Evolutionary conservation across 2,113 vertebrate species (phyloP), one percentile per base, ranked within the genome.

Genomic region (Albula goreensis): DNA sequence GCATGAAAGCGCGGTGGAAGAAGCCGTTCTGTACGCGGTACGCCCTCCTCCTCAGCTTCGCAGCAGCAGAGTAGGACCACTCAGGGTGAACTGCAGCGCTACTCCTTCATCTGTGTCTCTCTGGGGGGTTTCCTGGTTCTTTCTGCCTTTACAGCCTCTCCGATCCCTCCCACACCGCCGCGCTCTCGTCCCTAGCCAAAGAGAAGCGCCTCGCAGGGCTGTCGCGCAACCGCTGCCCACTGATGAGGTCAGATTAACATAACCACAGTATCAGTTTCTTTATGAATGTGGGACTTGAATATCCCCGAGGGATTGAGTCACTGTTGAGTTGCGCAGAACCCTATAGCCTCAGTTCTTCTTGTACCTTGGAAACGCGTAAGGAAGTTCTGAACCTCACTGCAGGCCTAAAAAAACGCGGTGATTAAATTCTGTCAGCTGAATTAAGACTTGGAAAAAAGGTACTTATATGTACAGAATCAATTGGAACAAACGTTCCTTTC

Each of bases 141-240:
- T 63, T 13, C 49, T 50, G 25, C 10, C 53, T 85, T 56, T 74
- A 85, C 51, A 84, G 78, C 60, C 80, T 81, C 19, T 50, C 60
- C 48, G 82, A 25, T 17, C 86, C 78, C 86, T 83, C 86, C 81
- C 86, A 63, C 56, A 79, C 52, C 51, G 48, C 78, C 48, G 31
- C n/a, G 41, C 74, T 77, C 53, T 19, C 8, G 50, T 80, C 52
- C 63, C 13, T 70, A 31, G 50, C 66, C 41, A 51, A 84, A 22
- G 66, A 31, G 31, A 41, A 41, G 70, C 9, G 50, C 22, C 19
- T 6, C 41, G 25, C 5, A 57, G 5, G 49, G 56, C 19, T 82
- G 12, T 51, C 48, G n/a, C 49, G 10, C 52, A 51, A 82, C 9
- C 50, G 50, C 49, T 22, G 10, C 15, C 50, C 63, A 70, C 17